Percentiles rank a stretch among this genome's conserved stretches.
These are phyloP conservation scores for Pardalotus punctatus DNA, from an alignment of 2,113 vertebrate species.

Conservation along the genomic window DNA sequence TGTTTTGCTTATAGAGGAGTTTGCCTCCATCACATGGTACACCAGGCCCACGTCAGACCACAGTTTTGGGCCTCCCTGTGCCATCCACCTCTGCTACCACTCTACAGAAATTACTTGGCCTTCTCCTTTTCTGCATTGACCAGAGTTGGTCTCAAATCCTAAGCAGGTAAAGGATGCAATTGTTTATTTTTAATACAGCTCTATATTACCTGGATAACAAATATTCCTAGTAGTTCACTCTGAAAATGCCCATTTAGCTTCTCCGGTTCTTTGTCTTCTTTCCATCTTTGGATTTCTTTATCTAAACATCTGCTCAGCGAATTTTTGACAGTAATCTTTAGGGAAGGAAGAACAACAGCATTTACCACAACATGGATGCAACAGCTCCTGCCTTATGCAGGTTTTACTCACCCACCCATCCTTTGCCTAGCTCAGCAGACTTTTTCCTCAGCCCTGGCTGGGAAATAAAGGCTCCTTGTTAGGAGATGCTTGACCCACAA, in stretches of 20 bases:
- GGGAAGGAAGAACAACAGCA: neutral
- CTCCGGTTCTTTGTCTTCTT: conserved; percentile 69
- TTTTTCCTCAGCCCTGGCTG: neutral
- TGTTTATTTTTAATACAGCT: neutral
- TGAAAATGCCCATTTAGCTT: conserved; percentile 74
- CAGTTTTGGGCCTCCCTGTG: neutral
- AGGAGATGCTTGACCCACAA: accelerated
- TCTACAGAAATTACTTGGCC: neutral
- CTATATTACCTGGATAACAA: conserved; percentile 83
- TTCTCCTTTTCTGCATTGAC: neutral
- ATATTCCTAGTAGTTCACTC: conserved; percentile 84
- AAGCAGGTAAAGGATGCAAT: neutral
- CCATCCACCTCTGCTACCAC: no score
- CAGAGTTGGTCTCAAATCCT: neutral
- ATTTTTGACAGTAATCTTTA: conserved; percentile 63
- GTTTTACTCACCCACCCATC: neutral
- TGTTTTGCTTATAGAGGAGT: accelerated
- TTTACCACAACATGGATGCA: neutral
- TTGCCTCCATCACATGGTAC: neutral
- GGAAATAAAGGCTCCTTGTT: neutral
- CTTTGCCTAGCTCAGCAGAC: neutral
- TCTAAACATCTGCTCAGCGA: conserved; percentile 74
- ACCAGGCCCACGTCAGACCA: neutral
- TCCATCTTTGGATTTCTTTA: conserved; percentile 80
- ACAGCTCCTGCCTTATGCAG: neutral